Evolutionary conservation across 2,888 invertebrate genomes (phyloP), one percentile per base, ranked within the genome.

Genomic region (Fragum whitleyi): DNA sequence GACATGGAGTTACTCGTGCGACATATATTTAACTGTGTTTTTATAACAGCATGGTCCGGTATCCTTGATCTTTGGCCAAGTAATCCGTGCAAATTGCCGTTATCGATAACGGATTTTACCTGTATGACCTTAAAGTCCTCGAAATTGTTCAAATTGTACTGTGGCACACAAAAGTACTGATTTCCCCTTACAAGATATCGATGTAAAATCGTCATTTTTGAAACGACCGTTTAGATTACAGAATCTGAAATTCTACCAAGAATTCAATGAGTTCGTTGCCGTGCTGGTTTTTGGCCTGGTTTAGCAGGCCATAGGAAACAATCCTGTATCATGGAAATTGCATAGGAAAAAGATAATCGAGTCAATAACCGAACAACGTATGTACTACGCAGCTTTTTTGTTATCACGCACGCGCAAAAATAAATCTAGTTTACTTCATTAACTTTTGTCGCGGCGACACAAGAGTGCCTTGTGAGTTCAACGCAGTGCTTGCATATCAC

Each of bases 31-130:
- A 61, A 2, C 19, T 61, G 19, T 61, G 32, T 29, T 28, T 19
- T 61, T 61, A 61, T 26, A 29, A 61, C 14, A 61, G 61, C 61
- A n/a, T 61, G 61, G 29, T 61, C 61, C 61, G 61, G 29, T 29
- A 61, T 29, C 11, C 61, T 23, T 61, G 61, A 61, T 29, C 61
- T 61, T n/a, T 29, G 29, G 6, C 61, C 61, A 19, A 61, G 28
- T 26, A 23, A 23, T 57, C 57, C 57, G 57, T 57, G 57, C 14
- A 57, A 57, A 23, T 23, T 57, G 14, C 21, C n/a, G 19, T 51
- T 21, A 51, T 51, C 51, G 51, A 51, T 51, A 7, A 51, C 21
- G 19, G 51, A n/a, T 51, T 51, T 2, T 51, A 51, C 2, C 21
- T 51, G 51, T 51, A 21, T 51, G 5, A 51, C 51, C 21, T 51